A percentile compares a stretch with the other conserved stretches of the same genome.
These are phyloP conservation scores for Macquaria australasica DNA, from an alignment of 2,113 vertebrate species.

Conservation along the genomic window DNA sequence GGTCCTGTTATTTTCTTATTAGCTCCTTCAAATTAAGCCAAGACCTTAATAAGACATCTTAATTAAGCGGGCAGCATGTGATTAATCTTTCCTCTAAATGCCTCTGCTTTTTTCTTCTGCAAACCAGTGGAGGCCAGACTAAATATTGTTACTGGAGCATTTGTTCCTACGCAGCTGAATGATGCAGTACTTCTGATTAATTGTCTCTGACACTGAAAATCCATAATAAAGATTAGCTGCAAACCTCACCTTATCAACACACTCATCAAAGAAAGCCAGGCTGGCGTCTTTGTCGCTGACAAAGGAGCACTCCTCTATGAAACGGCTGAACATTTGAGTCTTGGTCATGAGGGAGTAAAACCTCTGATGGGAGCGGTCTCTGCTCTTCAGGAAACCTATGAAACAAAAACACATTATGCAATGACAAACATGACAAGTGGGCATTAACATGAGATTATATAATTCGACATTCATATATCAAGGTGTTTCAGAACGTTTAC, in stretches of 20 bases:
- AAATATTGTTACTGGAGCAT: slow-evolving; percentile 5
- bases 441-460: slow-evolving; percentile 12
- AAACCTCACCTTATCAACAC: slow-evolving; percentile 95
- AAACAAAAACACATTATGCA: slow-evolving; percentile 27
- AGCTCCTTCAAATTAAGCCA: slow-evolving; percentile 29
- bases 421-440: slow-evolving; percentile 19
- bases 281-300: slow-evolving; percentile 98
- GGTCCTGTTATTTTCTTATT: slow-evolving; percentile 39
- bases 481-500: neutral
- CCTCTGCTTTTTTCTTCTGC: slow-evolving; percentile 4
- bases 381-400: slow-evolving; percentile 95
- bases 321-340: slow-evolving; percentile 99
- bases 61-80: slow-evolving; percentile 20
- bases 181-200: slow-evolving; percentile 6
- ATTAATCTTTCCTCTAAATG: slow-evolving; percentile 46
- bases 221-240: slow-evolving; percentile 10
- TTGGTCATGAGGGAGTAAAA: slow-evolving; percentile 98
- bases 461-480: slow-evolving; percentile 19
- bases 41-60: slow-evolving; percentile 11
- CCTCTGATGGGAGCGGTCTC: slow-evolving; percentile 97
- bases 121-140: neutral
- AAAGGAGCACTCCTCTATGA: slow-evolving; percentile 99
- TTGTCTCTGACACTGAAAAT: slow-evolving; percentile 30
- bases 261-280: slow-evolving; percentile 98
- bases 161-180: slow-evolving; percentile 12